A percentile compares a stretch with the other conserved stretches of the same genome.
phyloP scores from a whole-genome alignment of 2,797 vertebrate genomes.

The Chaetophractus vellerosus region DNA sequence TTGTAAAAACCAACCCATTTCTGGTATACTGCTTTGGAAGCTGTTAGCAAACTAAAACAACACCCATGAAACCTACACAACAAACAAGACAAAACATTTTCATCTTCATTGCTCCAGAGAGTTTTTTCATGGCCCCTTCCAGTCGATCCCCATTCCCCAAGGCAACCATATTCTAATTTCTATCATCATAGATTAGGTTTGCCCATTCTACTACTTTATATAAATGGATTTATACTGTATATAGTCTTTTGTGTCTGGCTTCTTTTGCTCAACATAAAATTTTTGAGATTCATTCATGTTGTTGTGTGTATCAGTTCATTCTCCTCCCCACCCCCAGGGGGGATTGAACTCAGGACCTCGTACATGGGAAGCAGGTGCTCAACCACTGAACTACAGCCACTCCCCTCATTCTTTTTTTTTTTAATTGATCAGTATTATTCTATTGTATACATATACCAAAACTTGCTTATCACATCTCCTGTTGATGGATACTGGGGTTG shows the following conservation, averaged over 20 bases:
- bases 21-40: too few relatives aligned
- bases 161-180: constrained; percentile 24
- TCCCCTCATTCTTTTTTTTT: background rate
- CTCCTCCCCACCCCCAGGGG: too few relatives aligned
- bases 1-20: too few relatives aligned
- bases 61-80: background rate
- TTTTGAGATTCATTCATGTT: background rate
- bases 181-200: background rate
- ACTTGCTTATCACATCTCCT: background rate
- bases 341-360: too few relatives aligned
- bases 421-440: background rate
- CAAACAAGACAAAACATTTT: constrained; percentile 36
- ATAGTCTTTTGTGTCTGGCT: background rate
- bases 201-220: background rate
- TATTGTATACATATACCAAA: background rate
- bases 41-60: too few relatives aligned
- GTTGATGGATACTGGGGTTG: background rate
- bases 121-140: background rate
- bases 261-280: background rate
- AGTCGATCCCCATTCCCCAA: background rate
- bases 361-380: too few relatives aligned
- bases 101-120: background rate
- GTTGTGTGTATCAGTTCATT: background rate
- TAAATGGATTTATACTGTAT: constrained; percentile 2
- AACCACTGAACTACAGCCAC: too few relatives aligned